Conservation (phyloP, 2,888 invertebrate genomes). For the Anarsia innoxiella region DNA sequence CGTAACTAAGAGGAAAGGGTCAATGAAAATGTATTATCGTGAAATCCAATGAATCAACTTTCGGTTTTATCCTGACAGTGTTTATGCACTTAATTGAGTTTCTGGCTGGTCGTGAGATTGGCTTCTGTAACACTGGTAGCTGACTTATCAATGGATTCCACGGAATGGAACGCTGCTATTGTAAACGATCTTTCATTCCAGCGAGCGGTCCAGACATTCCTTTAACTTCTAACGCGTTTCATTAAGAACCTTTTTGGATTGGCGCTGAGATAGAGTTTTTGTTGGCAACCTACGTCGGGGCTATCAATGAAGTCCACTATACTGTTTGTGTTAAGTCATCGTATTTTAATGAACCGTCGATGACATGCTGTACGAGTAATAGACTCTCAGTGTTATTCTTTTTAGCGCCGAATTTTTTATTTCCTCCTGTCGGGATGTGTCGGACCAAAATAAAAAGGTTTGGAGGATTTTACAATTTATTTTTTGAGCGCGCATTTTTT, state of each 20-base stretch:
- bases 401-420: conserved; percentile 68
- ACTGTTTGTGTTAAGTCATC: conserved; percentile 72
- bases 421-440: conserved; percentile 42
- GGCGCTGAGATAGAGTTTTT: conserved; percentile 36
- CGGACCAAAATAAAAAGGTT: conserved; percentile 42
- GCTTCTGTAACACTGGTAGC: conserved; percentile 71
- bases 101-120: conserved; percentile 59
- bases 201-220: conserved; percentile 47
- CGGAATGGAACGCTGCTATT: conserved; percentile 70
- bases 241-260: conserved; percentile 35
- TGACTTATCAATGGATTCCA: conserved; percentile 73
- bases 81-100: conserved; percentile 38
- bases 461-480: conserved; percentile 34
- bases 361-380: conserved; percentile 73
- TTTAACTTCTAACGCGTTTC: conserved; percentile 30
- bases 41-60: conserved; percentile 7
- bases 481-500: conserved; percentile 46
- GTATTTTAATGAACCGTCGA: conserved; percentile 74
- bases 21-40: too few species aligned
- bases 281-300: conserved; percentile 65
- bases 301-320: conserved; percentile 74
- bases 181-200: conserved; percentile 61
- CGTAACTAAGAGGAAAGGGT: too few species aligned
- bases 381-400: conserved; percentile 70
- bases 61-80: conserved; percentile 13